Evolutionary conservation across 2,113 vertebrate genomes (phyloP), one percentile per base, ranked within the genome.

Genomic region (Calonectris borealis): DNA sequence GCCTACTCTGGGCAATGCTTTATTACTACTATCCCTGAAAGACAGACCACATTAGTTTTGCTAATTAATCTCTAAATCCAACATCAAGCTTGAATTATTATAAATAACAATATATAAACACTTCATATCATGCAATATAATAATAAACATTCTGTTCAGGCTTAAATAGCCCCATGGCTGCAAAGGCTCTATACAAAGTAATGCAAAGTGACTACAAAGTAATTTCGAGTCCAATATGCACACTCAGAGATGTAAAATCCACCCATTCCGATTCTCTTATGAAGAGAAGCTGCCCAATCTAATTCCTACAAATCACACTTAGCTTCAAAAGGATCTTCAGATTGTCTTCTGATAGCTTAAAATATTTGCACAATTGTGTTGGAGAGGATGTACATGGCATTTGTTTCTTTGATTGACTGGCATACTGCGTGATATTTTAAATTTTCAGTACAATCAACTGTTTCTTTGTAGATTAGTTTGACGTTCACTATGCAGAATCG

Each of bases 301-400:
- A 89, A 90, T 84, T 94, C 82, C 86, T 51, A 60, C 24, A 91
- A 89, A 88, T 66, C 75, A 54, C 34, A 42, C n/a, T 57, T 61
- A 68, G 65, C 77, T 93, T 93, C 81, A 85, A 83, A 94, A 88
- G 38, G 66, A 91, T 92, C 88, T 86, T 94, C 83, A 84, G 64
- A 75, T 72, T 76, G 82, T 80, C 83, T 93, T 91, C 87, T n/a
- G 57, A 72, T 36, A 82, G 19, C 66, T 82, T 95, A 94, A 76
- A 94, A 69, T 89, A 76, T 73, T 77, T 76, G 71, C 10, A 2
- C 29, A 76, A 60, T 93, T 92, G 54, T 79, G 54, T 62, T 83
- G 66, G n/a, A 88, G 49, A 83, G 48, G 42, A 87, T 40, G 58
- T 55, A 84, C 14, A 36, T 27, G 25, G 25, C 54, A 78, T 71